These are phyloP conservation scores for Oceanodroma leucorhoa DNA, from an alignment of 2,797 vertebrate genomes.

Conservation along the genomic window DNA sequence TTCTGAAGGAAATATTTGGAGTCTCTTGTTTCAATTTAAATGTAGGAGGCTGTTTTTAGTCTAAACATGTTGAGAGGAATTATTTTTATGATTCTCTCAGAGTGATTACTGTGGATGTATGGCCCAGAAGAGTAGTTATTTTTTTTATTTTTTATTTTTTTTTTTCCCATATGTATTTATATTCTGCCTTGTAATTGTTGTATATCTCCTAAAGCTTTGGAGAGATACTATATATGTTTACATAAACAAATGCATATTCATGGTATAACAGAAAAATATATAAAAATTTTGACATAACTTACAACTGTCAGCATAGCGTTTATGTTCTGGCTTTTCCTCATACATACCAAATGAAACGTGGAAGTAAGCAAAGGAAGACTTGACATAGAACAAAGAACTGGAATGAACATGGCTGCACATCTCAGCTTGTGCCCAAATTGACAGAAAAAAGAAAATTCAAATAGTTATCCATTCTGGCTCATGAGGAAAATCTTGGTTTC, in stretches of 20 bases:
- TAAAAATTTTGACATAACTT: neutral
- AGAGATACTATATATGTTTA: neutral
- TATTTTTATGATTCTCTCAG: neutral
- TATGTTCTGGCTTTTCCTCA: neutral
- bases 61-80: neutral
- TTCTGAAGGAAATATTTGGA: neutral
- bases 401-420: neutral
- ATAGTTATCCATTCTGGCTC: neutral
- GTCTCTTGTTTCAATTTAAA: neutral
- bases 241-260: constrained; percentile 4
- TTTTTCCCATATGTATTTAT: neutral
- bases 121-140: neutral
- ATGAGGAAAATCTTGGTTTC: neutral
- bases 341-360: neutral
- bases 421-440: neutral
- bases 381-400: neutral
- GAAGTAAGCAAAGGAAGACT: neutral
- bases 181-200: neutral
- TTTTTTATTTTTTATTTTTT: neutral
- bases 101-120: neutral
- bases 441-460: neutral
- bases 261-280: neutral
- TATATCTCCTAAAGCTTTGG: neutral
- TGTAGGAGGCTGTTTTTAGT: neutral
- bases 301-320: neutral